Percentiles rank a stretch among this genome's conserved stretches.
Evolutionary conservation across 2,113 vertebrate genomes (phyloP).

Genomic region (Oreotrochilus melanogaster): DNA sequence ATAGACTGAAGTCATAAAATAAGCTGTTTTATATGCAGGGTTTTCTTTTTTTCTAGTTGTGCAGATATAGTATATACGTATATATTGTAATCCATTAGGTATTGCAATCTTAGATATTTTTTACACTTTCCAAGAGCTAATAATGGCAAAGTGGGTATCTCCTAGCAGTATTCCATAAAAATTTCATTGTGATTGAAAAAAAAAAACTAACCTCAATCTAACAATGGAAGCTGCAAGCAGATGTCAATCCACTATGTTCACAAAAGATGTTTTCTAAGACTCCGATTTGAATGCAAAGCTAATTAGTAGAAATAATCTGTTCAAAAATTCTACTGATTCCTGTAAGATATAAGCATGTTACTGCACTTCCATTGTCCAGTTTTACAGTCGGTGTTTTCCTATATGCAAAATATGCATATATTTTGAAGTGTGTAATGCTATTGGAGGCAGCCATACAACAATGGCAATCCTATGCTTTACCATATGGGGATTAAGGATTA

Average conservation of each 20-base stretch:
- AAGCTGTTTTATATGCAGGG: slow-evolving; percentile 37
- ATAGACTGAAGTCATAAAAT: slow-evolving; percentile 28
- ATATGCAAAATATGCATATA: background rate
- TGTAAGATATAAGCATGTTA: background rate
- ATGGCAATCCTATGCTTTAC: background rate
- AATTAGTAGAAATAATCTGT: background rate
- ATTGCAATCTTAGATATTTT: slow-evolving; percentile 43
- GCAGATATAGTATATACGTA: background rate
- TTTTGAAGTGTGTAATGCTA: background rate
- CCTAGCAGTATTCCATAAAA: background rate
- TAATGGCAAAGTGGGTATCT: slow-evolving; percentile 15
- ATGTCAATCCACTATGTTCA: background rate
- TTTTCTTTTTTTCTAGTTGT: slow-evolving; percentile 53
- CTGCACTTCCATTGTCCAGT: background rate
- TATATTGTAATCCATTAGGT: slow-evolving; percentile 9
- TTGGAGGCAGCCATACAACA: background rate
- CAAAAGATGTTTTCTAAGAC: background rate
- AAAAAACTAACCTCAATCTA: background rate
- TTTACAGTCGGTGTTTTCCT: background rate
- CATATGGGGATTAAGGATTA: background rate
- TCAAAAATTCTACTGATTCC: background rate
- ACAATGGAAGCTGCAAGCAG: background rate
- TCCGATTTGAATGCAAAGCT: background rate
- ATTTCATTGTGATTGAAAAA: background rate
- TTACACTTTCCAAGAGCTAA: slow-evolving; percentile 27